Conservation (phyloP, 1,140 invertebrate genomes). For the Tetramorium simillimum region DNA sequence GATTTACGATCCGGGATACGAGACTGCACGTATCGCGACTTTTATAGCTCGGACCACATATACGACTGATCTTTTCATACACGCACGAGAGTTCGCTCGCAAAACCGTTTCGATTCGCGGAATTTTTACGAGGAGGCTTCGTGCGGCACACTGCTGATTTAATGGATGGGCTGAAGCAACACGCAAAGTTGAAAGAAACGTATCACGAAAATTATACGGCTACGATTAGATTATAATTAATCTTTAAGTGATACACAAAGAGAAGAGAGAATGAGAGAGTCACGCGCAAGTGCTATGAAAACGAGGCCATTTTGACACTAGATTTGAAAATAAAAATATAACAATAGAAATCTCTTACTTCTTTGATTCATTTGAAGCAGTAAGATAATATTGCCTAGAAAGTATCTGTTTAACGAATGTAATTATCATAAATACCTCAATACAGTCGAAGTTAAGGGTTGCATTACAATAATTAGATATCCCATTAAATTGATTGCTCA, state of each 20-base stretch:
- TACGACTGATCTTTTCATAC: constrained; percentile 27
- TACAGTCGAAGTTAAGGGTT: neutral
- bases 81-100: neutral
- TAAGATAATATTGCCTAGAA: too few relatives aligned
- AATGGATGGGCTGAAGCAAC: neutral
- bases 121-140: constrained; percentile 9
- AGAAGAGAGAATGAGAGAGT: neutral
- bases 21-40: neutral
- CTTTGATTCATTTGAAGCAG: neutral
- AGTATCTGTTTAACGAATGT: neutral
- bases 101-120: constrained; percentile 35
- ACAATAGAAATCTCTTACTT: neutral
- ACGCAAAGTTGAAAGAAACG: constrained; percentile 47
- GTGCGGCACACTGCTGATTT: constrained; percentile 14
- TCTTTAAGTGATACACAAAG: neutral
- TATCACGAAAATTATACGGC: neutral
- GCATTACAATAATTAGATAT: constrained; percentile 58
- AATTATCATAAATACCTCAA: constrained; percentile 3
- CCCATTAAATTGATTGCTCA: constrained; percentile 55
- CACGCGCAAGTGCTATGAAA: neutral
- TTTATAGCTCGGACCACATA: neutral
- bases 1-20: constrained; percentile 41
- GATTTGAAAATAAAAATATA: neutral
- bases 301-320: constrained; percentile 4
- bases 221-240: constrained; percentile 42